Evolutionary conservation across 1,140 invertebrate species (phyloP).

Genomic region (Drepana arcuata): DNA sequence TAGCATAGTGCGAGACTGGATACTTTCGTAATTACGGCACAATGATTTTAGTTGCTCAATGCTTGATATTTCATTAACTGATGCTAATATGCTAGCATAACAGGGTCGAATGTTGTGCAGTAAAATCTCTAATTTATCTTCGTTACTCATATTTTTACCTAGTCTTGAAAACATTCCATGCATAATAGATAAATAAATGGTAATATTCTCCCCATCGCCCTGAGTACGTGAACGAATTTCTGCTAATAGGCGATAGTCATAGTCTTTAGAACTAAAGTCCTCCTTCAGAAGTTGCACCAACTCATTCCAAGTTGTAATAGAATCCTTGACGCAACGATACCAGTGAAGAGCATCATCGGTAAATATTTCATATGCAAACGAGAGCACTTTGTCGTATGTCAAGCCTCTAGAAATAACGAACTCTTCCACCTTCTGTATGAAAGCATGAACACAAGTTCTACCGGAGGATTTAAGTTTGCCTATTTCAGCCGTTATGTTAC

Average conservation of each 20-base stretch:
- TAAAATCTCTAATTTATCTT: slow-evolving; percentile 24
- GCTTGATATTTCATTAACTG: slow-evolving; percentile 2
- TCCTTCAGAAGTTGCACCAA: neutral
- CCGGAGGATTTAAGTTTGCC: neutral
- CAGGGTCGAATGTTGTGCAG: slow-evolving; percentile 25
- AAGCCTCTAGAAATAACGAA: neutral
- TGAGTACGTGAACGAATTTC: neutral
- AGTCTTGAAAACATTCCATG: slow-evolving; percentile 22
- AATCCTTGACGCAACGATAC: neutral
- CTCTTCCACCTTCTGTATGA: neutral
- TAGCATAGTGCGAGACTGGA: slow-evolving; percentile 9
- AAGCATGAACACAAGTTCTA: neutral
- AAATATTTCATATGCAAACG: neutral
- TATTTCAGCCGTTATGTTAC: neutral
- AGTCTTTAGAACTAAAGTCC: slow-evolving; percentile 23
- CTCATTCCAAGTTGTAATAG: slow-evolving; percentile 3
- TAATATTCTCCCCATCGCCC: too few relatives aligned
- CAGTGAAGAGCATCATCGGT: neutral
- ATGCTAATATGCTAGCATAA: slow-evolving; percentile 16
- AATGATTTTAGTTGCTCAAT: slow-evolving; percentile 11
- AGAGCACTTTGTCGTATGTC: neutral
- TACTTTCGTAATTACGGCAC: slow-evolving; percentile 19
- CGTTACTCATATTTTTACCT: slow-evolving; percentile 11
- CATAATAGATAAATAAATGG: slow-evolving; percentile 14
- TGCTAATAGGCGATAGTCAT: slow-evolving; percentile 3